Percentiles rank a stretch among this genome's conserved stretches.
phyloP scores from a whole-genome alignment of 2,888 invertebrate genomes.

The Pandemis cinnamomeana region DNA sequence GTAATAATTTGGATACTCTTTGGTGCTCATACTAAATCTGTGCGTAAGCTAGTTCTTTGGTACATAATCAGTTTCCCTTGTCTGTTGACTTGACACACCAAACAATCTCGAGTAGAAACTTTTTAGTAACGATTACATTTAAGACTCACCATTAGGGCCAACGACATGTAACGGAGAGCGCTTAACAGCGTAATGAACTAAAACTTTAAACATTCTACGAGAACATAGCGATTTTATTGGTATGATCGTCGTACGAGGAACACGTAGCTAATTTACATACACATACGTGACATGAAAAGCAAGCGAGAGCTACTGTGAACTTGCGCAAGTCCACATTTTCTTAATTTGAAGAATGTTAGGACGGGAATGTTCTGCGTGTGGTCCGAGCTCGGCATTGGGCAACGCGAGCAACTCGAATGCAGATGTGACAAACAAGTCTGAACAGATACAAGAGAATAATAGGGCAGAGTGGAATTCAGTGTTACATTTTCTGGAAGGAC shows the following conservation, averaged over 20 bases:
- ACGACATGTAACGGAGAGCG: conserved; percentile 9
- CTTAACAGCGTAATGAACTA: conserved; percentile 26
- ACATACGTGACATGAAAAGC: conserved; percentile 64
- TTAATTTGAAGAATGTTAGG: conserved; percentile 32
- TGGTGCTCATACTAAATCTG: neutral
- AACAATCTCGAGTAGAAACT: conserved; percentile 13
- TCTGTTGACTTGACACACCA: conserved; percentile 5
- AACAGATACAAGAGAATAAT: conserved; percentile 4
- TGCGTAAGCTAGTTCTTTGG: neutral
- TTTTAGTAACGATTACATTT: conserved; percentile 6
- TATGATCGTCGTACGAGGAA: conserved; percentile 52
- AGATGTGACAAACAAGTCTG: conserved; percentile 6
- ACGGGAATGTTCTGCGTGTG: conserved; percentile 25
- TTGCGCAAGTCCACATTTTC: conserved; percentile 33
- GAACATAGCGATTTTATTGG: conserved; percentile 35
- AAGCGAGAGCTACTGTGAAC: conserved; percentile 41
- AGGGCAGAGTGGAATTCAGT: conserved; percentile 32
- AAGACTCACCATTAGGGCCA: conserved; percentile 5
- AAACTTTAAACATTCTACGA: conserved; percentile 30
- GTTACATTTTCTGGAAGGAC: neutral
- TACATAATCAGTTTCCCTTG: conserved; percentile 5
- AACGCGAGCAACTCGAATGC: conserved; percentile 12
- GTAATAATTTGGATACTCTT: too few relatives aligned
- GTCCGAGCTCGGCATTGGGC: conserved; percentile 5
- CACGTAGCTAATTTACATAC: conserved; percentile 72